These are phyloP conservation scores for Acrocephalus arundinaceus DNA, from an alignment of 2,113 vertebrate genomes.

Conservation along the genomic window DNA sequence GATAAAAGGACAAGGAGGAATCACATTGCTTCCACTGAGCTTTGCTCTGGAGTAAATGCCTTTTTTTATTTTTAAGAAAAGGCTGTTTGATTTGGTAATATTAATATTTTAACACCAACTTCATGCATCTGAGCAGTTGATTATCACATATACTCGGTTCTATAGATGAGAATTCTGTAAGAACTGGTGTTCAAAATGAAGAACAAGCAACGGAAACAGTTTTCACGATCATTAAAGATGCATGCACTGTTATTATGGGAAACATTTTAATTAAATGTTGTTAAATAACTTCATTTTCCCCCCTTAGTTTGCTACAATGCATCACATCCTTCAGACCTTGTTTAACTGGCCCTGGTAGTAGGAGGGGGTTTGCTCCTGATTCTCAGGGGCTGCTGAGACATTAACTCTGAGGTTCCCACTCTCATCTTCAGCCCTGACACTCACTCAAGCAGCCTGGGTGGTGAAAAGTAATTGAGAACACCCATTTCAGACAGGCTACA, in stretches of 20 bases:
- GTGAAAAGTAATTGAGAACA: accelerated
- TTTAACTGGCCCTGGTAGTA: background rate
- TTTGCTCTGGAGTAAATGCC: background rate
- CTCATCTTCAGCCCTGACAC: background rate
- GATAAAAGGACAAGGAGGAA: background rate
- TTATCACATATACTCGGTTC: background rate
- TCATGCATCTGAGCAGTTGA: background rate
- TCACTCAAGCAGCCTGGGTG: background rate
- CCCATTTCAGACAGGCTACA: background rate
- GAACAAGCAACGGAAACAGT: conserved; percentile 16
- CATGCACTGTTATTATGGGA: conserved; percentile 25
- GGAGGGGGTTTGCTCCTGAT: background rate
- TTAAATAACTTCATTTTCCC: conserved; percentile 10
- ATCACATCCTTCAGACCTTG: background rate
- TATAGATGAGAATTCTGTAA: background rate
- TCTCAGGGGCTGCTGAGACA: background rate
- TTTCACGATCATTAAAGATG: conserved; percentile 29
- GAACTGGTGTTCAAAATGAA: background rate
- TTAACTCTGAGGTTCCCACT: background rate
- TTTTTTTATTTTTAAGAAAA: background rate
- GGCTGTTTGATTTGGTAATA: background rate
- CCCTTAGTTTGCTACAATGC: background rate
- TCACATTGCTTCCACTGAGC: background rate
- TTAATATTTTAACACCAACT: background rate
- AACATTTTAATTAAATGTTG: conserved; percentile 27